Percentiles rank a stretch among this genome's conserved stretches.
phyloP scores from a whole-genome alignment of 2,113 vertebrate species.

The Hystrix brachyura region DNA sequence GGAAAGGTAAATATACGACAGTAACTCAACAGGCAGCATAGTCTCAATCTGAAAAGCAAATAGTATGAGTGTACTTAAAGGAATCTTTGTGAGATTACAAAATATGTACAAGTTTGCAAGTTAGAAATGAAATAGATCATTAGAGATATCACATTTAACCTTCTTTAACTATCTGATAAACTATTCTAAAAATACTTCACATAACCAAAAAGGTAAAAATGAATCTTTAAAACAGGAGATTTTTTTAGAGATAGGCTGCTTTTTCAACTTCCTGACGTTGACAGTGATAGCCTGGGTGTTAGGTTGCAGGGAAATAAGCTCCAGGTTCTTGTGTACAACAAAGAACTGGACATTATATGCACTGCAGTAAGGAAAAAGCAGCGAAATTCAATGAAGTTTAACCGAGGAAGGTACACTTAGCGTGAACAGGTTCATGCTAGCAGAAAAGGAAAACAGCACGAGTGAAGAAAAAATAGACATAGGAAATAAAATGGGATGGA shows the following conservation, averaged over 20 bases:
- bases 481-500: background rate
- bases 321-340: background rate
- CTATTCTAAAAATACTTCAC: slow-evolving; percentile 11
- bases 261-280: background rate
- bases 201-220: background rate
- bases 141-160: background rate
- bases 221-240: background rate
- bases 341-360: background rate
- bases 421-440: background rate
- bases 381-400: background rate
- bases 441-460: background rate
- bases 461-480: background rate
- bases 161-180: background rate
- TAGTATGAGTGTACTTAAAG: background rate
- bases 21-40: background rate
- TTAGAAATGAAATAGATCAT: background rate
- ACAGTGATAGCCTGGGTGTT: background rate
- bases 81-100: background rate
- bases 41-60: slow-evolving; percentile 31
- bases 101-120: background rate
- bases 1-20: background rate
- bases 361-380: background rate
- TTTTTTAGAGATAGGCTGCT: background rate
- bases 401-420: background rate
- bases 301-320: background rate